phyloP scores from a whole-genome alignment of 2,113 vertebrate genomes.

The Proteles cristata region DNA sequence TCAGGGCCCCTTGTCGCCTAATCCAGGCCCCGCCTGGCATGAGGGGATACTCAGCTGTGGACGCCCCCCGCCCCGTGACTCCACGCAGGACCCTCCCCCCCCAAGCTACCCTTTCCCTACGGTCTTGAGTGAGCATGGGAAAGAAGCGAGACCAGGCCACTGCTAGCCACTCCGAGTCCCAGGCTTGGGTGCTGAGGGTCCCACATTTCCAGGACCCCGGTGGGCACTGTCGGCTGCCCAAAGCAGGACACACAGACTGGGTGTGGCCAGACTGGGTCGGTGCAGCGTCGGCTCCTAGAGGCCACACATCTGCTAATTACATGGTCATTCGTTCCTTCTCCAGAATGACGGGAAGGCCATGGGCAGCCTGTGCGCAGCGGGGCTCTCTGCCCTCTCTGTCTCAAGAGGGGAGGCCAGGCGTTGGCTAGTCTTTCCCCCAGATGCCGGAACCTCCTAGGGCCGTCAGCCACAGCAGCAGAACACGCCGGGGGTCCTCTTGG shows the following conservation, averaged over 20 bases:
- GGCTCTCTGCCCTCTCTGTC: background rate
- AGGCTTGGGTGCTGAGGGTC: background rate
- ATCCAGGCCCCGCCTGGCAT: background rate
- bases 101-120: background rate
- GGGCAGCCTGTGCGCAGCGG: background rate
- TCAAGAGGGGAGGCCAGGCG: rapidly evolving
- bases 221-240: background rate
- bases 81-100: background rate
- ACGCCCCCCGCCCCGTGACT: background rate
- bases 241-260: background rate
- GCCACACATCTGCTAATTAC: background rate
- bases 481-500: rapidly evolving
- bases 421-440: background rate
- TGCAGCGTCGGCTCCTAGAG: rapidly evolving
- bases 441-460: background rate
- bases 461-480: background rate
- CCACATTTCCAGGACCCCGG: background rate
- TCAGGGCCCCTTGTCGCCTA: background rate
- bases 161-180: background rate
- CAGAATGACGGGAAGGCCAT: background rate
- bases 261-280: background rate
- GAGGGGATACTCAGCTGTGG: rapidly evolving
- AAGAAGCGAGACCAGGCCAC: background rate
- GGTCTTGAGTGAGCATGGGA: background rate
- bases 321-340: background rate